phyloP scores from a whole-genome alignment of 2,113 vertebrate genomes.

The Pycnonotus jocosus region DNA sequence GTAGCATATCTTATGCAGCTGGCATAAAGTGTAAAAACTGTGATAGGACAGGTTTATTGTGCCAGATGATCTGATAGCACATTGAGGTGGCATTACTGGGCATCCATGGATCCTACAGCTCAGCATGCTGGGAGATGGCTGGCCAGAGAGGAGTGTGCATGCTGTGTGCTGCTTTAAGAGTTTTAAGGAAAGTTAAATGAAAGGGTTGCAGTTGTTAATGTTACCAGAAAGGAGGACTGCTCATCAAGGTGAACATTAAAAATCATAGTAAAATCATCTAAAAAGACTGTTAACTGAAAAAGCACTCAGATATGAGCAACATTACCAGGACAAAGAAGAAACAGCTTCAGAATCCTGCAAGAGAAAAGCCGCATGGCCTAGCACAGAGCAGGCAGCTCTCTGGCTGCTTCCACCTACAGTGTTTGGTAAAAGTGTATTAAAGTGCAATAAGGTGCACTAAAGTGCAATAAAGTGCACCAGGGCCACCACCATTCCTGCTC shows the following conservation, averaged over 20 bases:
- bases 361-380: neutral
- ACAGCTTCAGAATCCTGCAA: neutral
- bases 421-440: neutral
- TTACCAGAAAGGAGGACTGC: neutral
- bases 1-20: neutral
- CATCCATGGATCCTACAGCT: neutral
- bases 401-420: neutral
- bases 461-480: neutral
- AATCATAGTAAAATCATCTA: neutral
- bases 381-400: neutral
- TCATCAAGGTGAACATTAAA: neutral
- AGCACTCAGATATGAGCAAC: neutral
- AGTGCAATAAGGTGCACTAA: neutral
- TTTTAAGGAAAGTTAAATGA: neutral
- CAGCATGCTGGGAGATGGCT: accelerated
- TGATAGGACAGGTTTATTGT: neutral
- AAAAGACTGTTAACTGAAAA: neutral
- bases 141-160: neutral
- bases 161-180: neutral
- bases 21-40: neutral
- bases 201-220: neutral
- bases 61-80: neutral
- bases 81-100: neutral
- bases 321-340: neutral
- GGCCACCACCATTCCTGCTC: neutral